Percentiles rank a stretch among this genome's conserved stretches.
phyloP scores from a whole-genome alignment of 2,888 invertebrate genomes.

The Melipona bicolor region DNA sequence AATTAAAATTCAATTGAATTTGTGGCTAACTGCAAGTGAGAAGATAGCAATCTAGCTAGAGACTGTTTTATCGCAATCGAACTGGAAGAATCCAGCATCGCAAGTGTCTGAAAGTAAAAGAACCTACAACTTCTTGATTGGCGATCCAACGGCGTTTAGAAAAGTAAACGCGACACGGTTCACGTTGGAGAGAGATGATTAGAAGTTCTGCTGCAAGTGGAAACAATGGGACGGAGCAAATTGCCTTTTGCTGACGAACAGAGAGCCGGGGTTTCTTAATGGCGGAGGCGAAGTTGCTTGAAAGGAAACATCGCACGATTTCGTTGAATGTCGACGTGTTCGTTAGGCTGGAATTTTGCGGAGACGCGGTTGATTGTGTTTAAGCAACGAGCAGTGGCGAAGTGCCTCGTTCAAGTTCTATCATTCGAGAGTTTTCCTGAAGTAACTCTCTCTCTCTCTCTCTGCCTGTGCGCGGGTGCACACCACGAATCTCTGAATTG shows the following conservation, averaged over 20 bases:
- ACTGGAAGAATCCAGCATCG: neutral
- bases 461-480: neutral
- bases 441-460: neutral
- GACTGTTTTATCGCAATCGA: constrained; percentile 21
- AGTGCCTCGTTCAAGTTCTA: neutral
- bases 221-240: neutral
- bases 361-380: neutral
- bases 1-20: constrained; percentile 50
- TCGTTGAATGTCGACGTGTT: constrained; percentile 7
- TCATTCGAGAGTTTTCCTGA: neutral
- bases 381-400: constrained; percentile 4
- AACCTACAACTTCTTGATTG: neutral
- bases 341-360: constrained; percentile 8
- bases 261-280: constrained; percentile 8
- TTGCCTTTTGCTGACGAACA: constrained; percentile 5
- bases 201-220: neutral
- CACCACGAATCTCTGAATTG: neutral
- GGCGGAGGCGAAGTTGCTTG: constrained; percentile 5
- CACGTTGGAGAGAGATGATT: constrained; percentile 1
- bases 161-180: neutral
- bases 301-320: constrained; percentile 5
- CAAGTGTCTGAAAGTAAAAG: neutral
- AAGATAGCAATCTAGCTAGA: constrained; percentile 13
- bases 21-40: constrained; percentile 42
- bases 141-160: constrained; percentile 3